Evolutionary conservation across 2,113 vertebrate genomes (phyloP).

Genomic region (Peromyscus californicus): DNA sequence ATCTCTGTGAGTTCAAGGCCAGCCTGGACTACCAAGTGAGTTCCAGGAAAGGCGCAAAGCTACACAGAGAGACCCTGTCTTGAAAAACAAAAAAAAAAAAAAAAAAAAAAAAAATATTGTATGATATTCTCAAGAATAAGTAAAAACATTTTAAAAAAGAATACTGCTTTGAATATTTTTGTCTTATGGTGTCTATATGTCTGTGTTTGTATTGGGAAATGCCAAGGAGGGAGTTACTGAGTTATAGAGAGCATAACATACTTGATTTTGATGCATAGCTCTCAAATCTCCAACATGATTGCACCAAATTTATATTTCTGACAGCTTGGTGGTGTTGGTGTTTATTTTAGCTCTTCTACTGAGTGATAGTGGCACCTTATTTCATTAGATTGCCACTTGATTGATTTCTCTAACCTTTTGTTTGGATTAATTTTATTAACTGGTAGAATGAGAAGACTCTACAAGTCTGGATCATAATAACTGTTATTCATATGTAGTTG

Average conservation of each 20-base stretch:
- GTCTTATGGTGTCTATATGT: background rate
- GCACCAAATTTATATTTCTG: background rate
- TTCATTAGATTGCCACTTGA: constrained; percentile 12
- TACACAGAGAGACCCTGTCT: too few species aligned
- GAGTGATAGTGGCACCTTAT: background rate
- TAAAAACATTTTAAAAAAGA: background rate
- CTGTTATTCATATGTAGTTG: background rate
- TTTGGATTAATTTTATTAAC: constrained; percentile 37
- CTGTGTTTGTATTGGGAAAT: constrained; percentile 35
- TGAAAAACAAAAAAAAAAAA: too few species aligned
- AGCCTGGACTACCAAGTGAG: too few species aligned
- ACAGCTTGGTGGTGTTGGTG: background rate
- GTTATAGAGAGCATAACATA: background rate
- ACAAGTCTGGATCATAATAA: background rate
- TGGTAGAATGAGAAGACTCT: background rate
- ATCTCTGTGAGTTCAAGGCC: too few species aligned
- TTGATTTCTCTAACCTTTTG: constrained; percentile 3
- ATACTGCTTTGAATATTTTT: background rate
- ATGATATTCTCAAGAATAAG: background rate
- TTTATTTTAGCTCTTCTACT: background rate
- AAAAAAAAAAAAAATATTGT: background rate
- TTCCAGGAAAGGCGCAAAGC: too few species aligned
- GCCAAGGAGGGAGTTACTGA: background rate
- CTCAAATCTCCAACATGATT: background rate
- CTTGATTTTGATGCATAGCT: background rate